phyloP scores from a whole-genome alignment of 2,888 invertebrate species.

The Hypolimnas misippus region DNA sequence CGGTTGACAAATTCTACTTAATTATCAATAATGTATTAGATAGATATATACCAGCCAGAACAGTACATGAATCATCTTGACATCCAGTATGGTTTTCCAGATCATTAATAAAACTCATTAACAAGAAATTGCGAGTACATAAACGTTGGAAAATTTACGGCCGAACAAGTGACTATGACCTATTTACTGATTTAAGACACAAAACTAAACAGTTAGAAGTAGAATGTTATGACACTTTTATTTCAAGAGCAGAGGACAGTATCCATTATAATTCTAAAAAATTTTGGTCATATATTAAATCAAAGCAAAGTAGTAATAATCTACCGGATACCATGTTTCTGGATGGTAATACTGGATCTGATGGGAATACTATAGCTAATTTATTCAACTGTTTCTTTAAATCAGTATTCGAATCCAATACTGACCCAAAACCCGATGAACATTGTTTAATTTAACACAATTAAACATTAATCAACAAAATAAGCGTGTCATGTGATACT shows the following conservation, averaged over 20 bases:
- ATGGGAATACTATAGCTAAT: slow-evolving; percentile 7
- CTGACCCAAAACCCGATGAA: too few relatives aligned
- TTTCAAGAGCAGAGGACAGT: not conserved
- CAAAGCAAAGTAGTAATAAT: not conserved
- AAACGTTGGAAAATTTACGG: slow-evolving; percentile 18
- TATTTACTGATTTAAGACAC: slow-evolving; percentile 7
- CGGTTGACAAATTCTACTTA: not conserved
- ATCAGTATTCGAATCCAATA: slow-evolving; percentile 1
- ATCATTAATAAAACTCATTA: slow-evolving; percentile 6
- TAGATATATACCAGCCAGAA: not conserved
- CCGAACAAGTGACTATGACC: slow-evolving; percentile 8
- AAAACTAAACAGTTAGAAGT: slow-evolving; percentile 3
- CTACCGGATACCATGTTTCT: slow-evolving; percentile 8
- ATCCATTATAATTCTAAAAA: not conserved
- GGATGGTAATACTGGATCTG: not conserved
- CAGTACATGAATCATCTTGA: not conserved
- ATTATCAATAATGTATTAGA: not conserved
- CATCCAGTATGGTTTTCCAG: slow-evolving; percentile 7
- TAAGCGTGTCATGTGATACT: not conserved
- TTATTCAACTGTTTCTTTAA: not conserved
- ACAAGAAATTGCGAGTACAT: slow-evolving; percentile 15
- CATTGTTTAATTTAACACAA: not conserved
- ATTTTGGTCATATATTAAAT: slow-evolving; percentile 9
- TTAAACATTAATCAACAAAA: not conserved
- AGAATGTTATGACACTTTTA: slow-evolving; percentile 1